phyloP scores from a whole-genome alignment of 2,888 invertebrate genomes.

The Drosophila helvetica region DNA sequence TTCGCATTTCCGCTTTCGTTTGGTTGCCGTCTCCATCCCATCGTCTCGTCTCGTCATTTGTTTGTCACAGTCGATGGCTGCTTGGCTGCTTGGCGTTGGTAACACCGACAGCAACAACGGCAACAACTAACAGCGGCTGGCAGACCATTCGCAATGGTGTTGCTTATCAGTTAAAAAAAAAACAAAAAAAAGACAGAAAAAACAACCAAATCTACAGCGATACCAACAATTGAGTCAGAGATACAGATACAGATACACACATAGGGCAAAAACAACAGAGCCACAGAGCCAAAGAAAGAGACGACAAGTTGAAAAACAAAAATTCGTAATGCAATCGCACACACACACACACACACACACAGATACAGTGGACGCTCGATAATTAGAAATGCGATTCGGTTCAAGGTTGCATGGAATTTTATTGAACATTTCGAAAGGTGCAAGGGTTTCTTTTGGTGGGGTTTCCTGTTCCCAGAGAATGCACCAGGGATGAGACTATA shows the following conservation, averaged over 20 bases:
- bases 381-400: constrained; percentile 12
- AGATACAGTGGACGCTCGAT: constrained; percentile 9
- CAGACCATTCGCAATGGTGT: constrained; percentile 5
- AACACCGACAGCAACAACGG: constrained; percentile 52
- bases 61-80: constrained; percentile 64
- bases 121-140: constrained; percentile 7
- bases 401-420: not conserved
- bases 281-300: constrained; percentile 29
- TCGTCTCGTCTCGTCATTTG: constrained; percentile 41
- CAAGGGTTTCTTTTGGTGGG: not conserved
- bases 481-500: too few relatives aligned
- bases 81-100: constrained; percentile 52
- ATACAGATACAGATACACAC: constrained; percentile 20
- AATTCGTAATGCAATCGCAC: constrained; percentile 48
- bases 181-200: constrained; percentile 1
- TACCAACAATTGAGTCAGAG: constrained; percentile 73
- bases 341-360: constrained; percentile 24
- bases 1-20: constrained; percentile 77
- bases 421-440: too few relatives aligned
- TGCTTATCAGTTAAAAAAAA: constrained; percentile 46
- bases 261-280: not conserved
- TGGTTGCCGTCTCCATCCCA: constrained; percentile 38
- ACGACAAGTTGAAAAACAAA: constrained; percentile 63
- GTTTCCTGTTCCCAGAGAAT: too few relatives aligned
- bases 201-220: constrained; percentile 72